Conservation (phyloP, 2,113 vertebrate genomes). For the Thymallus thymallus region DNA sequence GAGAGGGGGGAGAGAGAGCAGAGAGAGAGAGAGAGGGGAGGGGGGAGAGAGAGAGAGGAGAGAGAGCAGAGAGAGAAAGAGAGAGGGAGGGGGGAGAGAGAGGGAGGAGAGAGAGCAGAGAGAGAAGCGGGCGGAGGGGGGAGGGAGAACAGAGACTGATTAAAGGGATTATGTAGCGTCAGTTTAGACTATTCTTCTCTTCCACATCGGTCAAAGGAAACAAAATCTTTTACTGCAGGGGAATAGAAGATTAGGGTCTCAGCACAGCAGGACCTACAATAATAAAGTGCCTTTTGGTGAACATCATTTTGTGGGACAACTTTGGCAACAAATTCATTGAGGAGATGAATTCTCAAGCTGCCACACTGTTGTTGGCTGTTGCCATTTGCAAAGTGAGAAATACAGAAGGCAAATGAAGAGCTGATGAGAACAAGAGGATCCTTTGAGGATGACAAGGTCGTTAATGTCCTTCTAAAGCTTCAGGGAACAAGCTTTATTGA, state of each 20-base stretch:
- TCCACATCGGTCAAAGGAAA: conserved; percentile 41
- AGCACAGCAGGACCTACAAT: conserved; percentile 9
- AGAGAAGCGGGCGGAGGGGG: too few relatives aligned
- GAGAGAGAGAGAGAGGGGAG: not conserved
- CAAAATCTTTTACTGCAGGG: conserved; percentile 33
- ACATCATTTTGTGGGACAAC: conserved; percentile 21
- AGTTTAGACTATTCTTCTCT: conserved; percentile 46
- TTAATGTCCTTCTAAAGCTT: not conserved
- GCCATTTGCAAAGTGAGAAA: not conserved
- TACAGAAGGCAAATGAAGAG: not conserved
- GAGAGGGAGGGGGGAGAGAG: not conserved
- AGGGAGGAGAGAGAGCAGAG: conserved; percentile 18
- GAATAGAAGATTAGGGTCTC: conserved; percentile 36
- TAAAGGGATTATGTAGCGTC: conserved; percentile 78
- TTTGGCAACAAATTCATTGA: not conserved
- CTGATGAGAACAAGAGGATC: not conserved
- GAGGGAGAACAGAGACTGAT: conserved; percentile 39
- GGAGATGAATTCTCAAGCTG: conserved; percentile 3
- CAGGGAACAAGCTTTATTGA: not conserved
- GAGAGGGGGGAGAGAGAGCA: too few relatives aligned
- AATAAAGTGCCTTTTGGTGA: not conserved
- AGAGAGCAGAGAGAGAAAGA: too few relatives aligned
- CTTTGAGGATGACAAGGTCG: not conserved
- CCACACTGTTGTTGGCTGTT: not conserved
- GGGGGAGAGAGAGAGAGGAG: conserved; percentile 24